These are phyloP conservation scores for Alosa sapidissima DNA, from an alignment of 2,797 vertebrate species.

Conservation along the genomic window DNA sequence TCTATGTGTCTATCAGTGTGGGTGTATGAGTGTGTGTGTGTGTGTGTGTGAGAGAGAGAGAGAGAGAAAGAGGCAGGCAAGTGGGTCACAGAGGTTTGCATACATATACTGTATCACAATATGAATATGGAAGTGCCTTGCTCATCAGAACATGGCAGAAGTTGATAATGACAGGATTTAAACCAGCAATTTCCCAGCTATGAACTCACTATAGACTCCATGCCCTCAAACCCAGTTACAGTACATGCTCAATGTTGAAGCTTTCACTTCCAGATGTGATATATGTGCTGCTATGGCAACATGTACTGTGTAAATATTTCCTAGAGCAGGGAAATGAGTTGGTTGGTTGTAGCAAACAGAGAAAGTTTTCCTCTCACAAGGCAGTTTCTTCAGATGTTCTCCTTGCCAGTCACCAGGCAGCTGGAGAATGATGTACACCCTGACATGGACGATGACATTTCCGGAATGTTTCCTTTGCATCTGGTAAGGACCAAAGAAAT, in stretches of 20 bases:
- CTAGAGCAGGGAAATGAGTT: neutral
- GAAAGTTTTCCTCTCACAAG: too few relatives aligned
- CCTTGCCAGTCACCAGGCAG: neutral
- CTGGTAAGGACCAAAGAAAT: neutral
- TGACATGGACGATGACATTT: slow-evolving; percentile 9
- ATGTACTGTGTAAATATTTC: neutral
- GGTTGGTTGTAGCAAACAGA: neutral
- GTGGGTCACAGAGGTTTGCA: neutral
- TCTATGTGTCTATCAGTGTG: neutral
- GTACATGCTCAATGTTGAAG: neutral
- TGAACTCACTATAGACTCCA: too few relatives aligned
- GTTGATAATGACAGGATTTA: neutral
- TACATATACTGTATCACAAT: neutral
- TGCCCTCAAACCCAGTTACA: too few relatives aligned
- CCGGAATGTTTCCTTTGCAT: neutral
- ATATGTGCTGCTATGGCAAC: neutral
- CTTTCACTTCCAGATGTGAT: neutral
- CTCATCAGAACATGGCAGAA: slow-evolving; percentile 7
- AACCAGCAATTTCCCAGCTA: neutral
- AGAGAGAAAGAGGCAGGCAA: neutral
- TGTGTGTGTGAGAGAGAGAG: neutral
- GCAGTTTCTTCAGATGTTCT: neutral
- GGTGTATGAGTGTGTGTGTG: neutral
- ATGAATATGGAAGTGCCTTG: neutral
- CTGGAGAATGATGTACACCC: neutral